Percentiles rank a stretch among this genome's conserved stretches.
These are phyloP conservation scores for Trachythela sp. DNA, from an alignment of 64 coral and sea anemone species.

Conservation along the genomic window DNA sequence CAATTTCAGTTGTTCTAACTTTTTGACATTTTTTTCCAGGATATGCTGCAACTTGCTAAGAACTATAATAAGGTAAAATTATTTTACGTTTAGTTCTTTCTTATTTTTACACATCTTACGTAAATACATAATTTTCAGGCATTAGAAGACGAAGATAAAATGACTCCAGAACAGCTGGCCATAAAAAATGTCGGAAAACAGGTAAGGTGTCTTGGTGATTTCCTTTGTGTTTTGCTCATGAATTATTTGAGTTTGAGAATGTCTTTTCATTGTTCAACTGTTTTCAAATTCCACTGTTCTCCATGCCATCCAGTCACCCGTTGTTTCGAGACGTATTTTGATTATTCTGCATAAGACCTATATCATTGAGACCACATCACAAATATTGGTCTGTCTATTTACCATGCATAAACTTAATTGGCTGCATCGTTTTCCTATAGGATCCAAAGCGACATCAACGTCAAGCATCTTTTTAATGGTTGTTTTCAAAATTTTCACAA, in stretches of 20 bases:
- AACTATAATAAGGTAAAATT: conserved; percentile 84
- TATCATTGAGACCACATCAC: too few species aligned
- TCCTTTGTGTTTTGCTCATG: too few species aligned
- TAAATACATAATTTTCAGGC: conserved; percentile 54
- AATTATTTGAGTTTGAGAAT: too few species aligned
- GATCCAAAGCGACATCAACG: conserved; percentile 96
- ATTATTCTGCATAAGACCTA: too few species aligned
- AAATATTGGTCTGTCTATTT: too few species aligned
- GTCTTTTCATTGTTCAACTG: too few species aligned
- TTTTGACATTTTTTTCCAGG: conserved; percentile 41
- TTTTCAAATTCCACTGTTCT: too few species aligned
- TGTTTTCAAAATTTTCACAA: conserved; percentile 80
- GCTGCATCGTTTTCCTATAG: conserved; percentile 9
- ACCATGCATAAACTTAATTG: neutral
- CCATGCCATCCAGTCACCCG: too few species aligned
- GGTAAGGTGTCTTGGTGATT: too few species aligned
- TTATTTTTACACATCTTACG: neutral
- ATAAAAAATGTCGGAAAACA: conserved; percentile 99
- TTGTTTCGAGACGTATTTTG: too few species aligned
- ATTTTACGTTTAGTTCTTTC: neutral
- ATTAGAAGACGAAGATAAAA: conserved; percentile 92
- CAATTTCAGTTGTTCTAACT: neutral
- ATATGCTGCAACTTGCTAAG: conserved; percentile 91
- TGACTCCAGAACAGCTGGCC: conserved; percentile 87
- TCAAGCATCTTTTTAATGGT: conserved; percentile 80